phyloP scores from a whole-genome alignment of 2,888 invertebrate genomes.

The Octodonta nipae region DNA sequence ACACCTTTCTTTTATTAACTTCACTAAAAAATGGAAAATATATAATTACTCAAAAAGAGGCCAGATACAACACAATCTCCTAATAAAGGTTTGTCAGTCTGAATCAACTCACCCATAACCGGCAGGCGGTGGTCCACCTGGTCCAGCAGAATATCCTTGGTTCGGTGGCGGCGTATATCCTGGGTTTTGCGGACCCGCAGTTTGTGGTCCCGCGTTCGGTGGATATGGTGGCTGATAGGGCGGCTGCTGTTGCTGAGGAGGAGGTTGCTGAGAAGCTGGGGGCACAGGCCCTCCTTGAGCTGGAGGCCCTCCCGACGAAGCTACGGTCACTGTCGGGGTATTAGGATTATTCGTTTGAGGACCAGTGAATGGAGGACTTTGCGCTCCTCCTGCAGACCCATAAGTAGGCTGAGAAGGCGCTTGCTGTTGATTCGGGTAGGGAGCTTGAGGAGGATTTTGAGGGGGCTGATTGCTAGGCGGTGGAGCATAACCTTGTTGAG shows the following conservation, averaged over 20 bases:
- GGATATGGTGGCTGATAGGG: no score
- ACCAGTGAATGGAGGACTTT: constrained; percentile 49
- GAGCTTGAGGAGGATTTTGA: constrained; percentile 7
- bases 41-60: no score
- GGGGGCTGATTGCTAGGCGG: constrained; percentile 36
- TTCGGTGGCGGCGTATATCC: constrained; percentile 25
- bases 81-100: no score
- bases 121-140: constrained; percentile 27
- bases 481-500: constrained; percentile 40
- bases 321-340: constrained; percentile 39
- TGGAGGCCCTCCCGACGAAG: constrained; percentile 31
- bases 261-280: constrained; percentile 35
- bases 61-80: no score
- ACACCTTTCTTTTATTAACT: no score
- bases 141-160: constrained; percentile 7
- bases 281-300: constrained; percentile 15
- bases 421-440: constrained; percentile 9
- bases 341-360: constrained; percentile 35
- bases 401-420: constrained; percentile 7
- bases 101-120: constrained; percentile 29
- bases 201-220: constrained; percentile 32
- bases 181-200: background rate
- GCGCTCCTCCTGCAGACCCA: constrained; percentile 20
- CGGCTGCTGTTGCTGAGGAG: no score
- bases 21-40: no score